Evolutionary conservation across 2,888 invertebrate species (phyloP).

Genomic region (Ligdia adustata): DNA sequence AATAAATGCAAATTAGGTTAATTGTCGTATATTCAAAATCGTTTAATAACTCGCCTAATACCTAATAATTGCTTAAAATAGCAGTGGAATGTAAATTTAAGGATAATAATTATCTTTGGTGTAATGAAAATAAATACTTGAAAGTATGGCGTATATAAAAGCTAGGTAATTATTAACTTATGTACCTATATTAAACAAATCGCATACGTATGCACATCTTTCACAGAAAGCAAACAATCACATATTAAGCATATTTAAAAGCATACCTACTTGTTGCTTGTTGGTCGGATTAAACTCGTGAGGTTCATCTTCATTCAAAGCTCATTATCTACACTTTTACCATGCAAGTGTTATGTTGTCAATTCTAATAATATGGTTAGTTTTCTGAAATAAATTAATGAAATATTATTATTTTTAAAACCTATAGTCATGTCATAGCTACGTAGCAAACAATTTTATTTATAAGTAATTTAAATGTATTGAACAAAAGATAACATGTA

Average conservation of each 20-base stretch:
- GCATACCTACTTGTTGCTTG: slow-evolving; percentile 9
- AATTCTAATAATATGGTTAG: slow-evolving; percentile 14
- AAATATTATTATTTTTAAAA: neutral
- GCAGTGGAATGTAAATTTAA: slow-evolving; percentile 20
- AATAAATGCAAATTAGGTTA: too few species aligned
- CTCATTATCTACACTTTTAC: slow-evolving; percentile 12
- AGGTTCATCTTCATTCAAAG: slow-evolving; percentile 11
- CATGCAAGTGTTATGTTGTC: neutral
- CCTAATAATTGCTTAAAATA: too few species aligned
- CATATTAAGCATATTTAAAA: slow-evolving; percentile 20
- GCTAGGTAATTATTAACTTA: slow-evolving; percentile 13
- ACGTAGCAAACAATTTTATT: too few species aligned
- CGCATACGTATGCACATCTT: slow-evolving; percentile 15
- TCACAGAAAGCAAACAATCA: slow-evolving; percentile 27
- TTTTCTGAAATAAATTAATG: slow-evolving; percentile 18
- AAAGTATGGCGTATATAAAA: slow-evolving; percentile 10
- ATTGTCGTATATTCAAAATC: too few species aligned
- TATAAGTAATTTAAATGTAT: too few species aligned
- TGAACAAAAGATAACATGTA: too few species aligned
- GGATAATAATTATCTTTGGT: slow-evolving; percentile 19
- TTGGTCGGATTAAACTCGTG: too few species aligned
- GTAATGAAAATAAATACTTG: slow-evolving; percentile 15
- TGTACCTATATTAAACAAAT: slow-evolving; percentile 12
- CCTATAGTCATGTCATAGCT: too few species aligned
- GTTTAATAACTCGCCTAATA: too few species aligned